Percentiles rank a stretch among this genome's conserved stretches.
These are phyloP conservation scores for Bugula neritina DNA, from an alignment of 2,888 invertebrate genomes.

Conservation along the genomic window DNA sequence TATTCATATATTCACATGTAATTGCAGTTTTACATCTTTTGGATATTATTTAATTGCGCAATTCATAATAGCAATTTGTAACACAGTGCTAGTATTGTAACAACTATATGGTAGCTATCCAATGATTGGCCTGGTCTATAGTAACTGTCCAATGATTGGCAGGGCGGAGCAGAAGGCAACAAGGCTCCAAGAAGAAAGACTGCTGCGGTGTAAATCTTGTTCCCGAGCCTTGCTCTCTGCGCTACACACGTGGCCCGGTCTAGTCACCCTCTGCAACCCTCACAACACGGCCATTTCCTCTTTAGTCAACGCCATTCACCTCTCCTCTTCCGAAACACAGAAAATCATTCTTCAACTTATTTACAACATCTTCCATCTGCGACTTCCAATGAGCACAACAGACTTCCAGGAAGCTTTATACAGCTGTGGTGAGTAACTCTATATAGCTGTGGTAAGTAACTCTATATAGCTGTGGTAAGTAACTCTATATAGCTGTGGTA, in stretches of 20 bases:
- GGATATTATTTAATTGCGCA: no score
- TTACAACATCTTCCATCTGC: conserved; percentile 80
- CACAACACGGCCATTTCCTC: conserved; percentile 24
- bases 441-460: not conserved
- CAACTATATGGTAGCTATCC: no score
- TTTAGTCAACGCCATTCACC: conserved; percentile 17
- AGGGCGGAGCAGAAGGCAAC: not conserved
- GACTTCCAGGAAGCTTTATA: conserved; percentile 81
- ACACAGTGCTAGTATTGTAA: no score
- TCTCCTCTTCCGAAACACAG: conserved; percentile 55
- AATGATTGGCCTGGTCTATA: no score
- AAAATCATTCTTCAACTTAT: conserved; percentile 85
- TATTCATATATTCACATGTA: no score
- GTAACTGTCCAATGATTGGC: no score
- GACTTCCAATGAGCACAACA: conserved; percentile 83
- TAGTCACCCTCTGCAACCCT: not conserved
- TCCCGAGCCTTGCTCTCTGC: not conserved
- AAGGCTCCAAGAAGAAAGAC: conserved; percentile 1
- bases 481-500: no score
- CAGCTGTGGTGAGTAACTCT: conserved; percentile 60
- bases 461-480: not conserved
- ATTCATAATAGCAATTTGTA: no score
- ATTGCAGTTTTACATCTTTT: no score
- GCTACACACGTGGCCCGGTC: conserved; percentile 12
- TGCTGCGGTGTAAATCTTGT: conserved; percentile 15